Percentiles rank a stretch among this genome's conserved stretches.
These are phyloP conservation scores for Brenthis ino DNA, from an alignment of 2,888 invertebrate genomes.

Conservation along the genomic window DNA sequence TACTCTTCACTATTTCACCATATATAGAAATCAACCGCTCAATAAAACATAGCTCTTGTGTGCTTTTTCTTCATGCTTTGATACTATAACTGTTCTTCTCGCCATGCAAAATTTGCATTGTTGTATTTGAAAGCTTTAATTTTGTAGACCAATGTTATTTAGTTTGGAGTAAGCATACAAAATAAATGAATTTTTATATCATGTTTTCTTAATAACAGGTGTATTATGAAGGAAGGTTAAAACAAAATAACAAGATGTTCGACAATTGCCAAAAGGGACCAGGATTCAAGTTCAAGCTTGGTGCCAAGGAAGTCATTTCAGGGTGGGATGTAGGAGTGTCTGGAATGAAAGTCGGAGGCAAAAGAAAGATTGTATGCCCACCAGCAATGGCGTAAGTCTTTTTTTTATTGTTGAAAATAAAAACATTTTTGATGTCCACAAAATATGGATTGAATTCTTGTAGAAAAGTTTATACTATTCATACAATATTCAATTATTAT, in stretches of 20 bases:
- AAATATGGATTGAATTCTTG: too few species aligned
- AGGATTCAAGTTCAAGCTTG: conserved; percentile 93
- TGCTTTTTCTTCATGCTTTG: too few species aligned
- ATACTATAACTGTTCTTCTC: too few species aligned
- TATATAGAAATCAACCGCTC: too few species aligned
- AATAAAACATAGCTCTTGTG: too few species aligned
- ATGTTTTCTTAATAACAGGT: conserved; percentile 72
- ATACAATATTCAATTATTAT: too few species aligned
- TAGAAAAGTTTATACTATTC: too few species aligned
- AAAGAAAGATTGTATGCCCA: conserved; percentile 92
- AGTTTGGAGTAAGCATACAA: neutral
- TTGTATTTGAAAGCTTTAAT: too few species aligned
- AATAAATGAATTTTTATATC: neutral
- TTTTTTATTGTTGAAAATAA: neutral
- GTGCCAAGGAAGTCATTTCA: conserved; percentile 92
- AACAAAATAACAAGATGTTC: conserved; percentile 92
- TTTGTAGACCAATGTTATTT: too few species aligned
- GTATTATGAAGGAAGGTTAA: conserved; percentile 92
- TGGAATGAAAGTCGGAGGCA: conserved; percentile 97
- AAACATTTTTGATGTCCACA: too few species aligned
- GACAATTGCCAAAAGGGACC: conserved; percentile 89
- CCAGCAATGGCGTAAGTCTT: conserved; percentile 91
- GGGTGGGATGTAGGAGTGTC: conserved; percentile 95
- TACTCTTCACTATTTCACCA: too few species aligned
- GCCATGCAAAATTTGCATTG: too few species aligned